phyloP scores from a whole-genome alignment of 2,797 vertebrate species.

The Lophotriccus pileatus region DNA sequence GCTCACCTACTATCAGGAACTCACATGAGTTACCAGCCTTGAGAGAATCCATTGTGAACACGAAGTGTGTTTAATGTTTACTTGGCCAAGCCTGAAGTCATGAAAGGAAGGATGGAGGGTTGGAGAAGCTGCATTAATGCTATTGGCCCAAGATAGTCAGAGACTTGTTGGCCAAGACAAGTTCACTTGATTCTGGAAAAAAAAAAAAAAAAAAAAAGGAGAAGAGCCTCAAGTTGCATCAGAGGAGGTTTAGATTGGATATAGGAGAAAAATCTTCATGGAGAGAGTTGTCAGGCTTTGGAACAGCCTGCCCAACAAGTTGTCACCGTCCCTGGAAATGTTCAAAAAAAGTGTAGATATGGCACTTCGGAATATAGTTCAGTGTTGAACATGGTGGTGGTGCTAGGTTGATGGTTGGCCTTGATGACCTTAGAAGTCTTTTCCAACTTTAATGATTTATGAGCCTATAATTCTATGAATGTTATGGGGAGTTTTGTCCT shows the following conservation, averaged over 20 bases:
- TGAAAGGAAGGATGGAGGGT: background rate
- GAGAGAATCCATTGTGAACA: background rate
- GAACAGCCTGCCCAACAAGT: background rate
- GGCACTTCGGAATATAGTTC: background rate
- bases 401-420: background rate
- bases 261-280: background rate
- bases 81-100: background rate
- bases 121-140: background rate
- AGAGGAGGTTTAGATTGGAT: background rate
- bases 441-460: background rate
- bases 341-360: background rate
- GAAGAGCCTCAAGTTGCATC: background rate
- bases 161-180: background rate
- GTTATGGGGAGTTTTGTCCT: background rate
- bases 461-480: background rate
- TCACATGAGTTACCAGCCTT: background rate
- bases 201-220: background rate
- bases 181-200: background rate
- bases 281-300: background rate
- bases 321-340: background rate
- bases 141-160: background rate
- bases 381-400: background rate
- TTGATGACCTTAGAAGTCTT: background rate
- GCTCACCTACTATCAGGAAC: accelerated
- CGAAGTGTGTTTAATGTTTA: background rate